Percentiles rank a stretch among this genome's conserved stretches.
phyloP scores from a whole-genome alignment of 2,888 invertebrate genomes.

The Glyphotaelius pellucidus region DNA sequence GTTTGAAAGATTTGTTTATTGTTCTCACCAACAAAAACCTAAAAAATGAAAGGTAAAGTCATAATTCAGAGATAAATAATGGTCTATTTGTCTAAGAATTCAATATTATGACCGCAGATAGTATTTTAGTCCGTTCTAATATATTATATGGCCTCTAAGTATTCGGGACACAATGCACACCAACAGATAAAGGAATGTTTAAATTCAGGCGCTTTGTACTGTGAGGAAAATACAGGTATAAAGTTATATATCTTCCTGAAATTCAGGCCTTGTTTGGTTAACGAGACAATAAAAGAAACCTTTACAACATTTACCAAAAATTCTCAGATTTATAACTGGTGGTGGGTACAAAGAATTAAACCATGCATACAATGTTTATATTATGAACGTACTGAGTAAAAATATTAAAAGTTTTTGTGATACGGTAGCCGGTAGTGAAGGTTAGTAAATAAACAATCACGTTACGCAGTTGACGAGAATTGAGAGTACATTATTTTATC shows the following conservation, averaged over 20 bases:
- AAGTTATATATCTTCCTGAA: slow-evolving; percentile 27
- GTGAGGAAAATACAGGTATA: slow-evolving; percentile 26
- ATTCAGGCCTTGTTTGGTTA: slow-evolving; percentile 19
- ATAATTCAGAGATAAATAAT: neutral
- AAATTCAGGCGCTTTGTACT: slow-evolving; percentile 6
- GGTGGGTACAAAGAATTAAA: neutral
- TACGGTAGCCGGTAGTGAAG: neutral
- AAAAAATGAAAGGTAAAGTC: neutral
- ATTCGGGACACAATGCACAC: slow-evolving; percentile 13
- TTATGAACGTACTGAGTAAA: neutral
- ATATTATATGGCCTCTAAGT: slow-evolving; percentile 7
- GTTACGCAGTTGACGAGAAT: neutral
- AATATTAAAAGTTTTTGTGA: neutral
- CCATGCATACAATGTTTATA: neutral
- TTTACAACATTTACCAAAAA: slow-evolving; percentile 10
- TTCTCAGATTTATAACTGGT: neutral
- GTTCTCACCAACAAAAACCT: neutral
- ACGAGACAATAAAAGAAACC: slow-evolving; percentile 10
- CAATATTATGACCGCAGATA: neutral
- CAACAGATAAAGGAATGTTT: slow-evolving; percentile 41
- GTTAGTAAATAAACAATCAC: neutral
- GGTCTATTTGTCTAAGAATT: neutral
- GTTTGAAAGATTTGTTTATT: neutral
- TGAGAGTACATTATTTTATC: neutral
- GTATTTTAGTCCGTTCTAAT: neutral